phyloP scores from a whole-genome alignment of 2,888 invertebrate genomes.

The Aphodius sticticus region DNA sequence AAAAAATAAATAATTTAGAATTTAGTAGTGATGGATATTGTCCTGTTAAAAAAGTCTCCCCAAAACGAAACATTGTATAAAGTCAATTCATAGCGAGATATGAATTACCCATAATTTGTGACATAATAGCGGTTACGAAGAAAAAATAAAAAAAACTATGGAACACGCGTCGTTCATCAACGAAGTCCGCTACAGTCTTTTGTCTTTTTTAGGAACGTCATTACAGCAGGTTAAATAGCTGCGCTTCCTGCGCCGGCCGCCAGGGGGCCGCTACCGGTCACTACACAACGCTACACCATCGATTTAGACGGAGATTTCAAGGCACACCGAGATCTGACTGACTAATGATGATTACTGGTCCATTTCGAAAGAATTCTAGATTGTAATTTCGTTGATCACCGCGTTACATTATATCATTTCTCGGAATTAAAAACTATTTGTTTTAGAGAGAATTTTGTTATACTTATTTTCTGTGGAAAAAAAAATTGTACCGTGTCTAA shows the following conservation, averaged over 20 bases:
- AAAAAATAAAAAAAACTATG: neutral
- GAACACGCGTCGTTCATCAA: neutral
- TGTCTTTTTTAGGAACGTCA: constrained; percentile 4
- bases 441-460: neutral
- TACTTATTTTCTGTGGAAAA: neutral
- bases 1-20: too few relatives aligned
- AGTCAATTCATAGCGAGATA: too few relatives aligned
- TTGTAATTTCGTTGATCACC: neutral
- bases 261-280: neutral
- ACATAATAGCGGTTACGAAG: too few relatives aligned
- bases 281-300: neutral
- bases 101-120: too few relatives aligned
- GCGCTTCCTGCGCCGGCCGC: neutral
- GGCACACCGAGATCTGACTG: neutral
- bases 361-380: neutral
- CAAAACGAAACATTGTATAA: too few relatives aligned
- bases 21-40: too few relatives aligned
- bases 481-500: neutral
- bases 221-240: neutral
- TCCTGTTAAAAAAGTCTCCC: too few relatives aligned
- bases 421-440: constrained; percentile 4
- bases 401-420: neutral
- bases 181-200: neutral
- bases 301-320: neutral
- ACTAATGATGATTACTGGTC: neutral